A percentile compares a stretch with the other conserved stretches of the same genome.
phyloP scores from a whole-genome alignment of 2,888 invertebrate species.

The Alloplasta piceator region DNA sequence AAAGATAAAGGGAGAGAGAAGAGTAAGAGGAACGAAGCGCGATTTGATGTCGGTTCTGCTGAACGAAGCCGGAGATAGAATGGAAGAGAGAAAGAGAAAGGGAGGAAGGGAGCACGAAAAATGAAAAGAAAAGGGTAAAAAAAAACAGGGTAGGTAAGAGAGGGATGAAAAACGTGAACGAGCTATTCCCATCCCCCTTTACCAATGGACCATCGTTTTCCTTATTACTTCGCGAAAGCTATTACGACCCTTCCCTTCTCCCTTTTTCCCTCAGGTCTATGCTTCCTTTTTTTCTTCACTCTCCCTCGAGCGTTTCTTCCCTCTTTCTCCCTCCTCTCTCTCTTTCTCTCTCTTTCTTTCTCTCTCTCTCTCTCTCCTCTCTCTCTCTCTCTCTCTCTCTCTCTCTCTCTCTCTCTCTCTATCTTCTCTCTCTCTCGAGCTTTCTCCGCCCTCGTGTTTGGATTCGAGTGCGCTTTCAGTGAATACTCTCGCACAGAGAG shows the following conservation, averaged over 20 bases:
- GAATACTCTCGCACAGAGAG: constrained; percentile 22
- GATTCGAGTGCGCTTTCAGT: constrained; percentile 38
- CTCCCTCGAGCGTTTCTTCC: not conserved
- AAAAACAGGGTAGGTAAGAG: constrained; percentile 6
- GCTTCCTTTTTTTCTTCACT: not conserved
- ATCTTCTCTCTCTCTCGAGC: constrained; percentile 11
- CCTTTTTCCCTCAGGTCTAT: constrained; percentile 14
- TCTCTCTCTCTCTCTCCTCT: constrained; percentile 8
- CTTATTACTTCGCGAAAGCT: constrained; percentile 62
- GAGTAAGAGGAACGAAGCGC: constrained; percentile 37
- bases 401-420: no score
- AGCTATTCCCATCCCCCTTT: constrained; percentile 25
- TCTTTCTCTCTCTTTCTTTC: not conserved
- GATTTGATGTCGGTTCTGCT: constrained; percentile 37
- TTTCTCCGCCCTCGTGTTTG: constrained; percentile 22
- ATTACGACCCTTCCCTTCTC: constrained; percentile 42
- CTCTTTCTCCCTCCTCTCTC: constrained; percentile 28
- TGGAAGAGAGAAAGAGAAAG: constrained; percentile 41
- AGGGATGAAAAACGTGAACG: constrained; percentile 38
- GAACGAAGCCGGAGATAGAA: constrained; percentile 35
- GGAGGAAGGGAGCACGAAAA: constrained; percentile 6
- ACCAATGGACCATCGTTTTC: constrained; percentile 59
- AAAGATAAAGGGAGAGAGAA: constrained; percentile 20
- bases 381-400: not conserved
- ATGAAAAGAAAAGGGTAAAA: not conserved